Evolutionary conservation across 2,888 invertebrate species (phyloP).

Genomic region (Hydriomena furcata): DNA sequence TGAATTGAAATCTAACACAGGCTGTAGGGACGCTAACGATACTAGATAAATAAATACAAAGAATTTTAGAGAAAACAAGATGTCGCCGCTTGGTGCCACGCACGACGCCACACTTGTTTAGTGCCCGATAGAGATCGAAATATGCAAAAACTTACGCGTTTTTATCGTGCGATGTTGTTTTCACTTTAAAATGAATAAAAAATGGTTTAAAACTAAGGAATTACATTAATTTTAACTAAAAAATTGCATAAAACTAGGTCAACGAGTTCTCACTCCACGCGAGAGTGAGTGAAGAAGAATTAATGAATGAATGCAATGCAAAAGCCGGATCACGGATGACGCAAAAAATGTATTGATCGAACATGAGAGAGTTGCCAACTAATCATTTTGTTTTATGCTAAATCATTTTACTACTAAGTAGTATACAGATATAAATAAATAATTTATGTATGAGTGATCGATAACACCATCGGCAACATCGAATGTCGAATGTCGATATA

Average conservation of each 20-base stretch:
- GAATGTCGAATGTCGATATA: no score
- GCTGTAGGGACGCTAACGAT: slow-evolving; percentile 20
- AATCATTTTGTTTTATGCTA: background rate
- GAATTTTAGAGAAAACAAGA: slow-evolving; percentile 70
- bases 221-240: slow-evolving; percentile 46
- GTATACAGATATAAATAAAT: no score
- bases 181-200: slow-evolving; percentile 55
- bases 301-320: slow-evolving; percentile 15
- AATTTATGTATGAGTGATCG: no score
- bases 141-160: slow-evolving; percentile 17
- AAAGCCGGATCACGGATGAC: slow-evolving; percentile 5
- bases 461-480: no score
- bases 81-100: slow-evolving; percentile 80
- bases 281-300: slow-evolving; percentile 35
- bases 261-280: slow-evolving; percentile 30
- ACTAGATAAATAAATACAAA: slow-evolving; percentile 71
- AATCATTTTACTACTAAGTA: no score
- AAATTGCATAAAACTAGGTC: slow-evolving; percentile 35
- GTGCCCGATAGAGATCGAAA: background rate
- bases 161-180: slow-evolving; percentile 35
- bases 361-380: slow-evolving; percentile 6
- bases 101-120: slow-evolving; percentile 63
- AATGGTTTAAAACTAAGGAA: slow-evolving; percentile 51
- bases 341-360: slow-evolving; percentile 14
- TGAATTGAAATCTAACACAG: background rate